Percentiles rank a stretch among this genome's conserved stretches.
Evolutionary conservation across 92 coral and sea anemone species (phyloP).

Genomic region (Epizoanthus ramosus): DNA sequence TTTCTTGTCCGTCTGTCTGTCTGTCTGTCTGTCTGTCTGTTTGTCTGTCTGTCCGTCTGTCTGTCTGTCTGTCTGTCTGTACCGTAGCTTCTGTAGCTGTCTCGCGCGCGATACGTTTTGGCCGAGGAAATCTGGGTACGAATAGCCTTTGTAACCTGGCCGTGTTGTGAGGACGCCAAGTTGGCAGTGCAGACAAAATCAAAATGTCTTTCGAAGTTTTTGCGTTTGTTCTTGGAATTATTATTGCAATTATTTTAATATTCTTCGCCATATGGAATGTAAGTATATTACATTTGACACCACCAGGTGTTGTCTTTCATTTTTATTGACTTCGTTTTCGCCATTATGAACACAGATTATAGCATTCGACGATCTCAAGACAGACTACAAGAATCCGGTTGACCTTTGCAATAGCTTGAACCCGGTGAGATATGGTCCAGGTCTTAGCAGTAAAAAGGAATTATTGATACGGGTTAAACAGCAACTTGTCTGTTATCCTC

Average conservation of each 20-base stretch:
- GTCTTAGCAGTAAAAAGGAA: not conserved
- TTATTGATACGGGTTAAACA: not conserved
- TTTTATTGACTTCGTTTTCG: not conserved
- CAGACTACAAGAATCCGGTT: conserved; percentile 97
- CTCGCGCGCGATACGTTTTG: not conserved
- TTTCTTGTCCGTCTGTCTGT: no score
- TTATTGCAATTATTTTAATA: conserved; percentile 87
- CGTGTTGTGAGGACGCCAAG: conserved; percentile 43
- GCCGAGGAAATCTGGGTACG: conserved; percentile 28
- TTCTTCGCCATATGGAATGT: conserved; percentile 99
- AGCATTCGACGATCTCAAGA: conserved; percentile 97
- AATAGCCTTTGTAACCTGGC: conserved; percentile 15
- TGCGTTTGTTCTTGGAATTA: conserved; percentile 88
- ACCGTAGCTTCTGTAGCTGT: no score
- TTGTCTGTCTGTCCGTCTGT: no score
- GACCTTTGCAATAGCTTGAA: conserved; percentile 94
- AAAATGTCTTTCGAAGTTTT: conserved; percentile 94
- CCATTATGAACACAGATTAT: conserved; percentile 67
- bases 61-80: no score
- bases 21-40: no score
- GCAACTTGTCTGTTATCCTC: not conserved
- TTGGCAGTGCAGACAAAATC: conserved; percentile 62
- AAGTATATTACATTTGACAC: conserved; percentile 44
- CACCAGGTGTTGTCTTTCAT: not conserved
- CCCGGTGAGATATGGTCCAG: conserved; percentile 66